Evolutionary conservation across 2,888 invertebrate species (phyloP).

Genomic region (Acanthosepion lycidas): DNA sequence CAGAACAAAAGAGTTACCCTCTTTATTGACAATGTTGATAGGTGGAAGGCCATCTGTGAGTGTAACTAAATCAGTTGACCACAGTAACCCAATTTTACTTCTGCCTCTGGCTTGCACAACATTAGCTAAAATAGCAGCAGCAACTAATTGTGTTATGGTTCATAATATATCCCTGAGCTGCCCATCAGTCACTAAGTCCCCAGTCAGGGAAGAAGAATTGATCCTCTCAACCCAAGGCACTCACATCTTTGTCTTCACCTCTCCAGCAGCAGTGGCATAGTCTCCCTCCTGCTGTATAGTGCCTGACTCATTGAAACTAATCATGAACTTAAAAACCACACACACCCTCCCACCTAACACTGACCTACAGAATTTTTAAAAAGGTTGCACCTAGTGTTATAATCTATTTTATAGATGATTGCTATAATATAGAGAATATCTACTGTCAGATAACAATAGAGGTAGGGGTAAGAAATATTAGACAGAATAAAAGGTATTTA

Average conservation of each 20-base stretch:
- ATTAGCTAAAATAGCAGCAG: neutral
- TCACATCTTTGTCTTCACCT: neutral
- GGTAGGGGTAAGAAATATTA: too few species aligned
- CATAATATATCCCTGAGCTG: neutral
- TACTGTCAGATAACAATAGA: neutral
- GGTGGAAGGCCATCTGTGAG: too few species aligned
- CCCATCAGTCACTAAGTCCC: neutral
- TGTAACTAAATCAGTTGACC: neutral
- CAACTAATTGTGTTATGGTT: neutral
- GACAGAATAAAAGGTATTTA: too few species aligned
- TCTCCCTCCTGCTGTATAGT: neutral
- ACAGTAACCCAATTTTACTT: constrained; percentile 3
- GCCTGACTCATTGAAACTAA: neutral
- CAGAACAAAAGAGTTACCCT: too few species aligned
- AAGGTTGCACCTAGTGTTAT: neutral
- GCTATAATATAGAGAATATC: neutral
- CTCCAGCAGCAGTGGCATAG: neutral
- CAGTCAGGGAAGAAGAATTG: neutral
- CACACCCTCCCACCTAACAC: neutral
- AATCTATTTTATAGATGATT: neutral
- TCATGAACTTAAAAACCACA: neutral
- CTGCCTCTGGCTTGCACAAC: too few species aligned
- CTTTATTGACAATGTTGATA: too few species aligned
- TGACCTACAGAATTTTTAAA: neutral
- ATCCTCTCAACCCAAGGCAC: neutral